These are phyloP conservation scores for Rhinatrema bivittatum DNA, from an alignment of 2,797 vertebrate species.

Conservation along the genomic window DNA sequence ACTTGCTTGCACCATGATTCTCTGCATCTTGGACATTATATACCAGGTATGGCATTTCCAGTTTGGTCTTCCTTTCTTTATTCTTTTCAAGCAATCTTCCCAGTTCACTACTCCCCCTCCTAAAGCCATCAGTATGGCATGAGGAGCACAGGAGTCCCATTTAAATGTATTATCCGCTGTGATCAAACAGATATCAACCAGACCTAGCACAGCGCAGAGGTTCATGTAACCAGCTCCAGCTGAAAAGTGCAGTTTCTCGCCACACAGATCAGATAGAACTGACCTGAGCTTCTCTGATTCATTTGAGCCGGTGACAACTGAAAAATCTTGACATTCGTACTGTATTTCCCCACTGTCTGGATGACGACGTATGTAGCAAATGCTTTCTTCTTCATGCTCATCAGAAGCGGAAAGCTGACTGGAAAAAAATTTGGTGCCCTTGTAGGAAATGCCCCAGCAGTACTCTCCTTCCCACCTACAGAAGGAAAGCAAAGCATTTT, in stretches of 20 bases:
- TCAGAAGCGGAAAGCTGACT: slow-evolving; percentile 10
- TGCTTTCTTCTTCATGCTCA: not conserved
- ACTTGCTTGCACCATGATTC: slow-evolving; percentile 61
- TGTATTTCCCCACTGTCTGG: not conserved
- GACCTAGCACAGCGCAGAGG: slow-evolving; percentile 75
- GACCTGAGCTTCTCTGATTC: slow-evolving; percentile 63
- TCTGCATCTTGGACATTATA: slow-evolving; percentile 57
- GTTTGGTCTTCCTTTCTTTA: not conserved
- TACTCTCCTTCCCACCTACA: slow-evolving; percentile 62
- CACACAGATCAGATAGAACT: slow-evolving; percentile 48
- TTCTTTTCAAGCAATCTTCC: slow-evolving; percentile 35
- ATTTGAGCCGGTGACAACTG: slow-evolving; percentile 70
- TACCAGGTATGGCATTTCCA: slow-evolving; percentile 54
- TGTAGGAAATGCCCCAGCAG: slow-evolving; percentile 67
- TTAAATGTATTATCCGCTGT: slow-evolving; percentile 83
- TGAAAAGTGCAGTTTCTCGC: slow-evolving; percentile 54
- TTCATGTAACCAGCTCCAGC: slow-evolving; percentile 81
- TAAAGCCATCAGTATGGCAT: slow-evolving; percentile 72
- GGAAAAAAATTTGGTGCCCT: slow-evolving; percentile 52
- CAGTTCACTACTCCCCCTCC: slow-evolving; percentile 74
- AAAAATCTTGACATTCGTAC: slow-evolving; percentile 18
- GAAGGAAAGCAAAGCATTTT: too few relatives aligned
- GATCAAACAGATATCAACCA: slow-evolving; percentile 72
- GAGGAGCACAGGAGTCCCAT: slow-evolving; percentile 82
- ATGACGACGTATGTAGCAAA: not conserved